These are phyloP conservation scores for Synergus itoensis DNA, from an alignment of 2,888 invertebrate genomes.

Conservation along the genomic window DNA sequence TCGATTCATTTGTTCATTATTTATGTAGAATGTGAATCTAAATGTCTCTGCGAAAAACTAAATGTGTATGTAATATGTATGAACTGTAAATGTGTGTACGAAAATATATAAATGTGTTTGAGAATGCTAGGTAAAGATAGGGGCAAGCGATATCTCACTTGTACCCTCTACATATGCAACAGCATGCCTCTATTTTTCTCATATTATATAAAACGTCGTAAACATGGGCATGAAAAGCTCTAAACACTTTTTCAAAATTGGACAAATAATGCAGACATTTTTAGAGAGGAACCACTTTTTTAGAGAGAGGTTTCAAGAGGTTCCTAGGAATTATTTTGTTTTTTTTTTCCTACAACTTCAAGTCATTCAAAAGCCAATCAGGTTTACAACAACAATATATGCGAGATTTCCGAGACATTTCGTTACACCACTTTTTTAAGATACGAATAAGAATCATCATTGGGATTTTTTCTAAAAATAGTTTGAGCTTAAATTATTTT, in stretches of 20 bases:
- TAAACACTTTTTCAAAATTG: background rate
- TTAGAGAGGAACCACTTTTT: too few relatives aligned
- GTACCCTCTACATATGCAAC: background rate
- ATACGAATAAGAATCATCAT: too few relatives aligned
- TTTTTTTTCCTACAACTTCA: too few relatives aligned
- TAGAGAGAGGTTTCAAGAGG: too few relatives aligned
- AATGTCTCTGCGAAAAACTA: background rate
- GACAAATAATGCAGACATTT: background rate
- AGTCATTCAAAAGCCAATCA: too few relatives aligned
- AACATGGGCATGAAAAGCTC: background rate
- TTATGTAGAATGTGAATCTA: background rate
- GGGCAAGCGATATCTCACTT: too few relatives aligned
- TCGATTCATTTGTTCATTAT: background rate
- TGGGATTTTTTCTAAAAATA: too few relatives aligned
- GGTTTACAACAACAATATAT: too few relatives aligned
- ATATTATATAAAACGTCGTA: background rate
- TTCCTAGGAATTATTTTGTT: too few relatives aligned
- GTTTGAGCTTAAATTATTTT: background rate
- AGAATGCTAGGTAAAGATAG: background rate
- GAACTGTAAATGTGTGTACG: background rate
- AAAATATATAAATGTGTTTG: background rate
- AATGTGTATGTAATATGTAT: background rate
- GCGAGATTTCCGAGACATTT: too few relatives aligned
- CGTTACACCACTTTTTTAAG: too few relatives aligned
- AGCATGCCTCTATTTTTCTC: background rate